Percentiles rank a stretch among this genome's conserved stretches.
Conservation (phyloP, 2,797 vertebrate species). For the Odontamblyopus rebecca region DNA sequence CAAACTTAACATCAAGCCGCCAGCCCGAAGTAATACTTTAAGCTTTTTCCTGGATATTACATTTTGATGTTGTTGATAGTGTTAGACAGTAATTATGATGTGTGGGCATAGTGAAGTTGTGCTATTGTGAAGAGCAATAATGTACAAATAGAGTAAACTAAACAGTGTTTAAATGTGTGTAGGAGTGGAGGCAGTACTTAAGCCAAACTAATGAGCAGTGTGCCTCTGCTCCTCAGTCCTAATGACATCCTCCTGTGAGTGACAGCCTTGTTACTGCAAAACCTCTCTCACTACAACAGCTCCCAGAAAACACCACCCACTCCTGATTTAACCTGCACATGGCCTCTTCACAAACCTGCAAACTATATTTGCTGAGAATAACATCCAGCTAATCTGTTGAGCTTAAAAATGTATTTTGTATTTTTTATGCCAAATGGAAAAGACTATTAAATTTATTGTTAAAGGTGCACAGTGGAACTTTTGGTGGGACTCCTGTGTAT, state of each 20-base stretch:
- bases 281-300: constrained; percentile 19
- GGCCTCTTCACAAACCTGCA: background rate
- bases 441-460: background rate
- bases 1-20: constrained; percentile 15
- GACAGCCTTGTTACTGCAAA: constrained; percentile 58
- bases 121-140: background rate
- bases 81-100: background rate
- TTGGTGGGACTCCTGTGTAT: background rate
- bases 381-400: background rate
- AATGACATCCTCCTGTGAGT: constrained; percentile 62
- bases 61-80: constrained; percentile 6
- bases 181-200: constrained; percentile 46
- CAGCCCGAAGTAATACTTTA: background rate
- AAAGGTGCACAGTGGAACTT: background rate
- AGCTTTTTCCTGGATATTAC: constrained; percentile 8
- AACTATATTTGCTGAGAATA: background rate
- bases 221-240: constrained; percentile 48
- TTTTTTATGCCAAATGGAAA: background rate
- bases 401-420: too few relatives aligned
- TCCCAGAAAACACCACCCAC: constrained; percentile 24
- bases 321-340: constrained; percentile 12
- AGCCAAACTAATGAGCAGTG: constrained; percentile 51
- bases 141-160: background rate
- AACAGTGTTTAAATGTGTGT: constrained; percentile 8
- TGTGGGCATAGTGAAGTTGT: background rate